These are phyloP conservation scores for Periphyllus acericola DNA, from an alignment of 2,888 invertebrate genomes.

Conservation along the genomic window DNA sequence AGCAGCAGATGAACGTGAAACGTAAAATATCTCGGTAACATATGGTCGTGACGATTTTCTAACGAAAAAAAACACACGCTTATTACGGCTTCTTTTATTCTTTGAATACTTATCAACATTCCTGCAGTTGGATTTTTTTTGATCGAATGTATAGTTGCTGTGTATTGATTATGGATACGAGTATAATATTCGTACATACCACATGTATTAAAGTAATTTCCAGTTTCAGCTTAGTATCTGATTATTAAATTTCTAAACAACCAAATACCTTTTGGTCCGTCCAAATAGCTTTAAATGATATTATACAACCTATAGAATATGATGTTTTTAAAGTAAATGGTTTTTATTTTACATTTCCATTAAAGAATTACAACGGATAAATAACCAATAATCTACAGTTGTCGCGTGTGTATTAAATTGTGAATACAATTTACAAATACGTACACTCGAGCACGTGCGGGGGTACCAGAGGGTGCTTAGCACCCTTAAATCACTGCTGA, in stretches of 20 bases:
- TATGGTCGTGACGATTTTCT: not conserved
- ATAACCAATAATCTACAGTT: not conserved
- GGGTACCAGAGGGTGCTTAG: too few relatives aligned
- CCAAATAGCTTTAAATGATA: too few relatives aligned
- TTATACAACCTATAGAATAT: too few relatives aligned
- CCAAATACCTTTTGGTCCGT: too few relatives aligned
- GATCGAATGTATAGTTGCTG: not conserved
- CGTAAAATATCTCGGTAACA: not conserved
- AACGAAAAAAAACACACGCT: not conserved
- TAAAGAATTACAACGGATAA: not conserved
- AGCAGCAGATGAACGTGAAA: not conserved
- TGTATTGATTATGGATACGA: not conserved
- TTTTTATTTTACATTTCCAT: too few relatives aligned
- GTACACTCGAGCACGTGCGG: too few relatives aligned
- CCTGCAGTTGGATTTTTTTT: not conserved
- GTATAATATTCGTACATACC: not conserved
- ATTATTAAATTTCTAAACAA: not conserved
- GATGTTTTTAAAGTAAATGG: too few relatives aligned
- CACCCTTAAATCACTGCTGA: too few relatives aligned
- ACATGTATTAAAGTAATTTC: not conserved
- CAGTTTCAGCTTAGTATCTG: not conserved
- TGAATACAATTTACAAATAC: too few relatives aligned
- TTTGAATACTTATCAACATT: not conserved
- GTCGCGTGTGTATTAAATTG: not conserved
- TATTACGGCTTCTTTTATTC: not conserved